Base-by-base conservation (phyloP, 1,140 invertebrate genomes). In the Zeugodacus cucurbitae region DNA sequence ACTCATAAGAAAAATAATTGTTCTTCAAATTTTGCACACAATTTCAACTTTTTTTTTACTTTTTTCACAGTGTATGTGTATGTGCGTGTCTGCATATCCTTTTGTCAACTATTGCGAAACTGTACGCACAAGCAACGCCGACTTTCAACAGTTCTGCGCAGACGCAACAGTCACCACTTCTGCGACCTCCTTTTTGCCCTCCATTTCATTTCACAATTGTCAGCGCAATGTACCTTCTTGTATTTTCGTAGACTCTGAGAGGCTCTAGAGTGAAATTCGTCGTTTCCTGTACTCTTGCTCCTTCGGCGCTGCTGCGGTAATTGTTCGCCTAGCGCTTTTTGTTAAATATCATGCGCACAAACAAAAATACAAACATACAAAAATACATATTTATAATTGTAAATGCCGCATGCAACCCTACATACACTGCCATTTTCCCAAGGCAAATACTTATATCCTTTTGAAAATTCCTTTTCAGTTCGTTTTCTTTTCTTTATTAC, bases 31-130 rank as follows among this genome's bases (percentile, higher is more conserved):
- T 37, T 32, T 70, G 32, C 64, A 44, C 32, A 41, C 41, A 20
- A 17, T 17, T 20, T 54, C 48, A 44, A n/a, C n/a, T n/a, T n/a
- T n/a, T n/a, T n/a, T n/a, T n/a, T n/a, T n/a, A n/a, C n/a, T n/a
- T n/a, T n/a, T n/a, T 82, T 29, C 41, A 17, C 22, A 26, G n/a
- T n/a, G n/a, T 11, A 29, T 37, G 14, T 17, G 2, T 41, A 41
- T 37, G 10, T 74, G 48, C 20, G 22, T 82, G n/a, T 54, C 11
- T 82, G 41, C 74, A 44, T 54, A 17, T 82, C 74, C 74, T 82
- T 82, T 82, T 82, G 74, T 82, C 74, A 82, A 82, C 74, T 14
- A 82, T 34, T 48, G n/a, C 41, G 74, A 82, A 82, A 82, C 74
- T 82, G 74, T 82, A 82, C 67, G 32, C 6, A 20, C 67, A 22